Base-by-base conservation (phyloP, 1,140 invertebrate genomes). In the Ooceraea biroi region DNA sequence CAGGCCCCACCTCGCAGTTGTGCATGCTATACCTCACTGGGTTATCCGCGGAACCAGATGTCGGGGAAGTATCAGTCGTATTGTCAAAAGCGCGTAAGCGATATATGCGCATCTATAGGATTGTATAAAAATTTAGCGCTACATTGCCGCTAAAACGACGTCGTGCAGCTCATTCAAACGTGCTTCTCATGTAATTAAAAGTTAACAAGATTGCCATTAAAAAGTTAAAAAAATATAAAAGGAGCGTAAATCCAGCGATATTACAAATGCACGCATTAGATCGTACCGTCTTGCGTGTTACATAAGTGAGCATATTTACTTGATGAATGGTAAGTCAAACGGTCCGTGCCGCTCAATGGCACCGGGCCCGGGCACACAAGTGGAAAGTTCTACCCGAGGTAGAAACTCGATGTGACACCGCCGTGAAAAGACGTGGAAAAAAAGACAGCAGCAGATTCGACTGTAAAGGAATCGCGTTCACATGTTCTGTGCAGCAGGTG, bases 91-190 rank as follows among this genome's bases (percentile, higher is more conserved):
- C 76, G 12, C 27, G 30, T 57, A 71, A 80, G 76, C 76, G 25
- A 57, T 44, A n/a, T 63, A 80, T 80, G 76, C 76, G 41, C 41
- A 44, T 69, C 50, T 80, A 36, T 36, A 80, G 12, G 1, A 30
- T 71, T 71, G 2, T 30, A 55, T 12, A 80, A 80, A 71, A 55
- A 58, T 19, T 36, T 10, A n/a, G n/a, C 30, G 44, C 76, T 80
- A 80, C 17, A n/a, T 80, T 50, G 50, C 65, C 65, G 76, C 76
- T 80, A 80, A 71, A 80, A 50, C 50, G 65, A 80, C 22, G n/a
- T 80, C 50, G 76, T 80, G 65, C 76, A 80, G 76, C 76, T 80
- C 76, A 80, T 71, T 80, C 76, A 80, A 71, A 22, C 76, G 76
- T 80, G 76, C 65, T 80, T 71, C 50, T 71, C 65, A 80, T 80